Evolutionary conservation across 2,888 invertebrate genomes (phyloP), one percentile per base, ranked within the genome.

Genomic region (Brachynemurus nebulosus): DNA sequence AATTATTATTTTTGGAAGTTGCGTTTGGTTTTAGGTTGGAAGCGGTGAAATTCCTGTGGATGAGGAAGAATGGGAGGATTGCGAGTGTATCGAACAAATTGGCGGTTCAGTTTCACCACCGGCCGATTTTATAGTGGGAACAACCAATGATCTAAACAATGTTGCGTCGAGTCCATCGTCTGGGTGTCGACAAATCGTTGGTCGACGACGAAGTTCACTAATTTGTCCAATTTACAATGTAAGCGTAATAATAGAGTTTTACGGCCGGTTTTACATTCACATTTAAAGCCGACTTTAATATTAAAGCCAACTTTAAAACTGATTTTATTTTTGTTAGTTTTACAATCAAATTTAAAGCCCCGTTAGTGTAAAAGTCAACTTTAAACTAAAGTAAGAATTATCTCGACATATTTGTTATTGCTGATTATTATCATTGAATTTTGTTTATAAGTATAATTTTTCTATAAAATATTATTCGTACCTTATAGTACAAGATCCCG

Each of bases 51-150:
- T 86, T 45, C 78, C 80, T 1, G 71, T 82, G 4, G 80, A 86
- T 52, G 82, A 86, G 53, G 80, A 85, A 1, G 86, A 86, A 57
- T 86, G 83, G 84, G 82, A 84, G 53, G 86, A 85, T 55, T 69
- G 79, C 30, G 69, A 66, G 23, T 54, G 60, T 21, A 70, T 72
- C n/a, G 74, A 76, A 51, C 74, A 75, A 54, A 68, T 71, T 7
- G 70, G 71, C 1, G 72, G 71, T 1, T 46, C 48, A 37, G 43
- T 46, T 38, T 45, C 45, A 44, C 45, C 45, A 25, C 33, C 47
- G 39, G 25, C 44, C 45, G 16, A 43, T 46, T 35, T 30, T 33
- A 38, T 38, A 38, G 14, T 34, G 48, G 51, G 42, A 5, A 54
- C 57, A 34, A 62, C 18, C 12, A 18, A 19, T 37, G 18, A 19